These are phyloP conservation scores for Coregonus ussuriensis DNA, from an alignment of 2,797 vertebrate species.

Conservation along the genomic window DNA sequence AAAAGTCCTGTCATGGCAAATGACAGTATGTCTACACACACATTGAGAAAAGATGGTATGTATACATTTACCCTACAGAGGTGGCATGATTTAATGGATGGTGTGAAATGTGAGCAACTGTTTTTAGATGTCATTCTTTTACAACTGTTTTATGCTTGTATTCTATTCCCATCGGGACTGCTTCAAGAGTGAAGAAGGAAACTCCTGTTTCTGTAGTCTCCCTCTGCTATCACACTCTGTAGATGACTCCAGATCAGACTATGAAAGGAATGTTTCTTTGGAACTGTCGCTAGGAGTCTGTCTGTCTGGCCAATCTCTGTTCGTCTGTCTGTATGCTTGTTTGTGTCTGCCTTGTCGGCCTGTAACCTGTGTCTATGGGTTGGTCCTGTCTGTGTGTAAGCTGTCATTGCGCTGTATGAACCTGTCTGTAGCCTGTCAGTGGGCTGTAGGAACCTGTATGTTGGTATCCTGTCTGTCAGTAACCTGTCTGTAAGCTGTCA, in stretches of 20 bases:
- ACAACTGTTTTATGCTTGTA: constrained; percentile 18
- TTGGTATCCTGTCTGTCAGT: neutral
- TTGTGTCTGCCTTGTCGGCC: neutral
- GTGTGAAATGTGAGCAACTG: constrained; percentile 38
- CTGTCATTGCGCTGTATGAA: neutral
- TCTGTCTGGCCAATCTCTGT: neutral
- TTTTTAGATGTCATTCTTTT: constrained; percentile 22
- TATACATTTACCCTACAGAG: constrained; percentile 51
- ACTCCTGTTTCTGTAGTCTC: too few species aligned
- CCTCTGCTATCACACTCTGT: neutral
- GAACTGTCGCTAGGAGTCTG: neutral
- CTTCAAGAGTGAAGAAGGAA: neutral
- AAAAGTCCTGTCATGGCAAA: constrained; percentile 64
- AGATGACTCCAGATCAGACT: neutral
- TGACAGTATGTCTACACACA: constrained; percentile 52
- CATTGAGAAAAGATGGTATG: neutral
- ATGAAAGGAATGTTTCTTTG: neutral
- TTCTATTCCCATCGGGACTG: constrained; percentile 39
- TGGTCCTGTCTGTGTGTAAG: neutral
- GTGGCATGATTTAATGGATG: constrained; percentile 46
- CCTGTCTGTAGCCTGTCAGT: neutral
- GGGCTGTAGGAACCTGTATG: neutral
- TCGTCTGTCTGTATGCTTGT: neutral
- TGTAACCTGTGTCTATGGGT: neutral
- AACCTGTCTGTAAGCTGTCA: neutral